Percentiles rank a stretch among this genome's conserved stretches.
Conservation (phyloP, 2,797 vertebrate genomes). For the Muscicapa striata region DNA sequence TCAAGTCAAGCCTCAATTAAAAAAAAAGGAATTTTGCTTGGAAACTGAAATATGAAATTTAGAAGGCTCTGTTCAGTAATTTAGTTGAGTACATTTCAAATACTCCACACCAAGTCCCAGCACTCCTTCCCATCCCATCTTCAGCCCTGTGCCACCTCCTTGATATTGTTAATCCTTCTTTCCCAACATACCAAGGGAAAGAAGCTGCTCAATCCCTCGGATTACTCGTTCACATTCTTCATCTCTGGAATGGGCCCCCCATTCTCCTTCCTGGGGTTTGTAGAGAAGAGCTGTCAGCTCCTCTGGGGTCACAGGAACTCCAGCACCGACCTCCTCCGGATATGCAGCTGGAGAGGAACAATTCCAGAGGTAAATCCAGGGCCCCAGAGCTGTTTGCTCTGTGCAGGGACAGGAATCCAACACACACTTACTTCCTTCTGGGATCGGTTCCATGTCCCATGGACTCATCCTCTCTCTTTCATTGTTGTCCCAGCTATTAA, state of each 20-base stretch:
- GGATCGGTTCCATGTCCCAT: slow-evolving; percentile 97
- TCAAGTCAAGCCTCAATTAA: neutral
- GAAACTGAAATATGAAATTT: neutral
- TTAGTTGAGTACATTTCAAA: neutral
- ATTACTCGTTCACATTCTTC: slow-evolving; percentile 94
- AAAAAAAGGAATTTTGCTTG: neutral
- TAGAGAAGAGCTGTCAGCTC: slow-evolving; percentile 92
- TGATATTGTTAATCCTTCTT: neutral
- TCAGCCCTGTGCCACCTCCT: neutral
- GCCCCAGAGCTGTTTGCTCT: neutral
- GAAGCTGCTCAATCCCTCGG: slow-evolving; percentile 89
- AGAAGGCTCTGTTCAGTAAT: neutral
- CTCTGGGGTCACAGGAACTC: slow-evolving; percentile 91
- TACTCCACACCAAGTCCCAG: neutral
- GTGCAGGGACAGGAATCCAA: neutral
- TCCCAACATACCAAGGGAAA: slow-evolving; percentile 85
- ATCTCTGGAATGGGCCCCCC: slow-evolving; percentile 90
- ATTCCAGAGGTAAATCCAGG: slow-evolving; percentile 43
- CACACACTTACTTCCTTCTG: slow-evolving; percentile 88
- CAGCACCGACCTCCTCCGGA: slow-evolving; percentile 91
- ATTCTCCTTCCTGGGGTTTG: slow-evolving; percentile 94
- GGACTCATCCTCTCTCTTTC: slow-evolving; percentile 97
- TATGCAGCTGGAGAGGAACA: slow-evolving; percentile 81
- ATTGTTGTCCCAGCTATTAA: slow-evolving; percentile 94
- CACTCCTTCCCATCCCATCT: neutral